These are phyloP conservation scores for Oxyteleia sp. DNA, from an alignment of 2,888 invertebrate species.

Conservation along the genomic window DNA sequence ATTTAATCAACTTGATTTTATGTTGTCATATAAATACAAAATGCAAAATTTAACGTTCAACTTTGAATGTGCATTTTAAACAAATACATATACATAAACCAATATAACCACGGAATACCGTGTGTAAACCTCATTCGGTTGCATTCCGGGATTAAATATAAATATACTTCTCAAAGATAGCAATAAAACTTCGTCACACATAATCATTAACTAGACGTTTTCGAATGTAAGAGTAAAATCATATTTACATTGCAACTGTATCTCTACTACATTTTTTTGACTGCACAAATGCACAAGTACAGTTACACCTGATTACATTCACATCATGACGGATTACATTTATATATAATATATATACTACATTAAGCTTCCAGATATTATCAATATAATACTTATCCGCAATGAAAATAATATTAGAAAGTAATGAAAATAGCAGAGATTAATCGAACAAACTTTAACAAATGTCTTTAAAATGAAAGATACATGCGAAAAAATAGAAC, in stretches of 20 bases:
- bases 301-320: background rate
- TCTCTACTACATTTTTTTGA: background rate
- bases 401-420: background rate
- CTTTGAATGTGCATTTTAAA: too few relatives aligned
- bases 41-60: too few relatives aligned
- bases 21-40: too few relatives aligned
- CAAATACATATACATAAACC: too few relatives aligned
- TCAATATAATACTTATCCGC: background rate
- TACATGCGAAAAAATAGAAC: background rate
- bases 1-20: too few relatives aligned
- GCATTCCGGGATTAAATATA: background rate
- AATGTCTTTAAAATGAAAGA: background rate
- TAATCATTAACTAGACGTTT: too few relatives aligned
- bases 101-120: too few relatives aligned
- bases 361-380: background rate
- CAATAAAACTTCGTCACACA: too few relatives aligned
- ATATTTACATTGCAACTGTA: constrained; percentile 1
- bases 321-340: background rate
- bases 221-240: background rate
- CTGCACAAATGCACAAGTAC: too few relatives aligned
- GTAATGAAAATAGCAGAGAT: background rate
- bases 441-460: background rate
- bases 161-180: background rate
- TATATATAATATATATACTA: background rate
- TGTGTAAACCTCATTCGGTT: too few relatives aligned